Base-by-base conservation (phyloP, 2,113 vertebrate species). In the Actenoides hombroni region DNA sequence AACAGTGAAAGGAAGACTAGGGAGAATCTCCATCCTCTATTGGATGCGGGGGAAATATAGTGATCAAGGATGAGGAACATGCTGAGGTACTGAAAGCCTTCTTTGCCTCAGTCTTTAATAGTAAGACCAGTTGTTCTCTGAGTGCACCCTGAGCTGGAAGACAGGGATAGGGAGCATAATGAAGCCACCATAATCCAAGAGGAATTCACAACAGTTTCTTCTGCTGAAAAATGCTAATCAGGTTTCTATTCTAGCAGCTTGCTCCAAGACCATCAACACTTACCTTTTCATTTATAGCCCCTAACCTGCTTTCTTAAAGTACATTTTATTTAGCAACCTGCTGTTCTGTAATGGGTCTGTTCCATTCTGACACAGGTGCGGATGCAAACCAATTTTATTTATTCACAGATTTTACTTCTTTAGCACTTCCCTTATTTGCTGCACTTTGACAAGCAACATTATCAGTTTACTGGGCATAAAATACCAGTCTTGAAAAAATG, bases 401-500 rank as follows among this genome's bases (percentile, higher is more conserved):
- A 71, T 68, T 83, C 77, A 81, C 29, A 78, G 33, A 39, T 80
- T 92, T 93, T 85, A 74, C 20, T 31, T 77, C n/a, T 86, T 65
- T 28, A 92, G 40, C 10, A 17, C 16, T 91, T 95, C n/a, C 77
- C 48, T 11, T 51, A 5, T 76, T 65, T 61, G 4, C n/a, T 76
- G 10, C 67, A 46, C 40, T 73, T 48, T 76, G 54, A 87, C 40
- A 82, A 49, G 61, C 51, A 88, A 59, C 7, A 39, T 86, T 92
- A 81, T 76, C 51, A 67, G 42, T 88, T 90, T 88, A 92, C 49
- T 71, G 90, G 79, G 65, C 19, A 76, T 64, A 90, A 94, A 91
- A 74, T 74, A 93, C 68, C 56, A 86, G 56, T 42, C 83, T 87
- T 80, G 71, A 92, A 93, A 94, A 39, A 85, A 71, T 82, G 90